A percentile compares a stretch with the other conserved stretches of the same genome.
phyloP scores from a whole-genome alignment of 2,888 invertebrate genomes.

The Dugesia japonica region DNA sequence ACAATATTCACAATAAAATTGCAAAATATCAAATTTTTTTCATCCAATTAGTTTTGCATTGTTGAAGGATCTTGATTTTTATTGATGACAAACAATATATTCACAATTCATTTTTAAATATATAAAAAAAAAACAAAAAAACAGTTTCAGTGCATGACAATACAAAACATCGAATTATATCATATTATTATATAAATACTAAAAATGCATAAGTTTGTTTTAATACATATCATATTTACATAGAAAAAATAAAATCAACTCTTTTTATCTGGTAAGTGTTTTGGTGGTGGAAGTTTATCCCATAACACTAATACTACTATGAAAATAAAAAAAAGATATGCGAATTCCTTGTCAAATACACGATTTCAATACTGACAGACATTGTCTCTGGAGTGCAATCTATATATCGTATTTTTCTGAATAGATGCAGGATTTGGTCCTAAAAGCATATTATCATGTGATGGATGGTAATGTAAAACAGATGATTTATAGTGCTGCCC shows the following conservation, averaged over 20 bases:
- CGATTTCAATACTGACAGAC: background rate
- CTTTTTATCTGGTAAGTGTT: background rate
- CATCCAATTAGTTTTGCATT: no score
- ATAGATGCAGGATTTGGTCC: background rate
- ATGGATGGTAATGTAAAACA: slow-evolving; percentile 13
- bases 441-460: background rate
- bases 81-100: no score
- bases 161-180: background rate
- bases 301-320: slow-evolving; percentile 7
- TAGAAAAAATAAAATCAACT: background rate
- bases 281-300: background rate
- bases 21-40: no score
- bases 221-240: background rate
- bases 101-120: no score
- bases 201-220: background rate
- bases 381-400: background rate
- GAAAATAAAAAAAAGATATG: background rate
- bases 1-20: no score
- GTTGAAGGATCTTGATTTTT: no score
- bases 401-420: background rate
- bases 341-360: background rate
- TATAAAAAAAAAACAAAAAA: no score
- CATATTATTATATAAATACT: background rate
- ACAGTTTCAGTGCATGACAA: background rate
- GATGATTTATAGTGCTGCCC: slow-evolving; percentile 1